phyloP scores from a whole-genome alignment of 2,113 vertebrate species.

The Rhinogobius similis region DNA sequence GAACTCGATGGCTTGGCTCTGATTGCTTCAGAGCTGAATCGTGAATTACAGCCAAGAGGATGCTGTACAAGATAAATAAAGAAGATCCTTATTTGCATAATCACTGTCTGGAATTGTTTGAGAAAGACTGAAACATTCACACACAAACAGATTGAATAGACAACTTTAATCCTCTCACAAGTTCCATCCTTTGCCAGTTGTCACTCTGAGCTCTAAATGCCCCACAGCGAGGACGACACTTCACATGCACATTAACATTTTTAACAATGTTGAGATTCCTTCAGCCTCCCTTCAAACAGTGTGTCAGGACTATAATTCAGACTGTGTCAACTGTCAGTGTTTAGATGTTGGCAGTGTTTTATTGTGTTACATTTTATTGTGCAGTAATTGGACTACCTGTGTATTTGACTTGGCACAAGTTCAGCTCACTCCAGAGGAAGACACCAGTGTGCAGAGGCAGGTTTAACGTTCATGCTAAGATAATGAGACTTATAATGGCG shows the following conservation, averaged over 20 bases:
- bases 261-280: neutral
- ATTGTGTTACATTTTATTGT: neutral
- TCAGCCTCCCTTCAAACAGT: no score
- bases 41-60: neutral
- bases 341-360: neutral
- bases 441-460: no score
- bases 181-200: neutral
- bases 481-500: no score
- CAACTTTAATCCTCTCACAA: neutral
- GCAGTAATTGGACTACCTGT: neutral
- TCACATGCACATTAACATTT: neutral
- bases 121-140: neutral
- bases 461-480: no score
- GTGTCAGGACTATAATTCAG: no score
- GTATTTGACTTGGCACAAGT: neutral
- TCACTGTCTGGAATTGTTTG: neutral
- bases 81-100: neutral
- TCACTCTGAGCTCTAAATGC: no score
- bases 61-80: neutral
- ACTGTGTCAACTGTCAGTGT: neutral
- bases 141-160: neutral
- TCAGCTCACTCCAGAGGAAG: no score
- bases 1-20: constrained; percentile 37
- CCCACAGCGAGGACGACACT: no score
- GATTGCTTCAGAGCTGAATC: neutral